Base-by-base conservation (phyloP, 1,140 invertebrate species). In the Brachionus asplanchnoidis region DNA sequence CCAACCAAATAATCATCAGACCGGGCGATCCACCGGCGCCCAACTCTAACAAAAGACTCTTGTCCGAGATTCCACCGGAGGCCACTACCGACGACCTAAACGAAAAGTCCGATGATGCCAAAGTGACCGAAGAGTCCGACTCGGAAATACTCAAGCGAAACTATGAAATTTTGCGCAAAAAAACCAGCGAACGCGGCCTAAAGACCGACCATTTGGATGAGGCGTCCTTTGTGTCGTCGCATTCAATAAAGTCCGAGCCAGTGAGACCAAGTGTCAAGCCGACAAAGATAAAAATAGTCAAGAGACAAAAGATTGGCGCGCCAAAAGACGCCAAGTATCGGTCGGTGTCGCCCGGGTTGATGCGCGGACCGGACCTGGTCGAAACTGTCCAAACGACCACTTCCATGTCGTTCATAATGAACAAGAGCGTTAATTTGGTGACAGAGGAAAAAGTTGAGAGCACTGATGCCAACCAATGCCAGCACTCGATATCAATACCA, bases 401-500 rank as follows among this genome's bases (percentile, higher is more conserved):
- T 5, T 82, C 79, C n/a, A 82, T 82, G 79, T 82, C 79, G 12
- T 82, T 82, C 36, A 68, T 82, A 1, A 82, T 82, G 79, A 82
- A 82, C 28, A 82, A 82, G 36, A 82, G n/a, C 40, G 46, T 82
- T 17, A 68, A 82, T 82, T 82, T 82, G 42, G 36, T 82, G 20
- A 82, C 79, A 28, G 36, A 68, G n/a, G 79, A 65, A 68, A 82
- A 82, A 65, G 17, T 68, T 12, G 53, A 82, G 11, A 44, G 11
- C 9, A 5, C 20, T 4, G 11, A 32, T 12, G 26, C 79, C 0
- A 26, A 0, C 23, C n/a, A 8, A 12, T 12, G 1, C 32, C n/a
- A n/a, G 20, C 17, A 9, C 53, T 60, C 65, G 12, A 66, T 36
- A 42, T 20, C 65, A 36, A 82, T 82, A 17, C 79, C 79, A 23